phyloP scores from a whole-genome alignment of 2,888 invertebrate genomes.

The Malthinus flaveolus region DNA sequence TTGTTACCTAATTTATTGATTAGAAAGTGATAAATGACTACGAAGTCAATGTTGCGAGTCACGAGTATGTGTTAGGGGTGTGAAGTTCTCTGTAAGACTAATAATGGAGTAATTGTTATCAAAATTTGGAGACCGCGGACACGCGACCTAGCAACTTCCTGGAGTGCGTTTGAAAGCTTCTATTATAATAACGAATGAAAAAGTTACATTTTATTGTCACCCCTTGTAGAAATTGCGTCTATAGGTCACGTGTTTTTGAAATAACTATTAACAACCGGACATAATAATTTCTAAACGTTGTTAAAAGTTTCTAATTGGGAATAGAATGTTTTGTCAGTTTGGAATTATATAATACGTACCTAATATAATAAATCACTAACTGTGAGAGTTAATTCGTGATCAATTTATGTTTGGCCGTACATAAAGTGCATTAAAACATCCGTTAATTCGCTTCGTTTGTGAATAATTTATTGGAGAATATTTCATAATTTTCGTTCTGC shows the following conservation, averaged over 20 bases:
- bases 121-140: constrained; percentile 36
- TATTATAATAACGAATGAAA: constrained; percentile 10
- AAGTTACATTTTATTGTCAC: constrained; percentile 18
- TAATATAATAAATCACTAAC: neutral
- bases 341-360: constrained; percentile 8
- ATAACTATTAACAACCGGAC: constrained; percentile 39
- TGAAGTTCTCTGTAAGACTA: constrained; percentile 35
- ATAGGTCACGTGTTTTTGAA: constrained; percentile 35
- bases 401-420: too few species aligned
- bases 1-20: constrained; percentile 34
- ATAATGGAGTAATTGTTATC: constrained; percentile 41
- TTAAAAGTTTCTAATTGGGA: constrained; percentile 43
- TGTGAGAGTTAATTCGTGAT: constrained; percentile 1
- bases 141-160: constrained; percentile 40
- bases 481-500: too few species aligned
- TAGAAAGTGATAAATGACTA: constrained; percentile 37
- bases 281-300: constrained; percentile 41
- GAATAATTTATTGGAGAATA: too few species aligned
- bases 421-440: too few species aligned
- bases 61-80: constrained; percentile 33
- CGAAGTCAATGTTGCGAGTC: constrained; percentile 33
- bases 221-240: constrained; percentile 26
- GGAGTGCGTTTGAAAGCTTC: constrained; percentile 28
- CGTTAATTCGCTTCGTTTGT: too few species aligned
- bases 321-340: constrained; percentile 44